Conservation (phyloP, 2,888 invertebrate species). For the Automeris io region DNA sequence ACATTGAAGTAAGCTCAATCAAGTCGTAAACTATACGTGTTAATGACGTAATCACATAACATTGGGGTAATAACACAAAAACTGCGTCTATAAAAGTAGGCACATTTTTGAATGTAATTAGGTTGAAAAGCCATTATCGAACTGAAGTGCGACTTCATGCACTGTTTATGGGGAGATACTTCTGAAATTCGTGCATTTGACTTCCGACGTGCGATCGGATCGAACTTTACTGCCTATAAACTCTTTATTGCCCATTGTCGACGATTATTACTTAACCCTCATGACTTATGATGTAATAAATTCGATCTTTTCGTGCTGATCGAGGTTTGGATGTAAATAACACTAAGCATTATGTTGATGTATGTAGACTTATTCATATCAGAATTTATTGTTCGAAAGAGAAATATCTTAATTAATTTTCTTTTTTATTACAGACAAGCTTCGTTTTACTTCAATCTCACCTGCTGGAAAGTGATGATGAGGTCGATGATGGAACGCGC, state of each 20-base stretch:
- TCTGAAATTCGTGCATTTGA: slow-evolving; percentile 47
- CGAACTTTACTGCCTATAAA: slow-evolving; percentile 75
- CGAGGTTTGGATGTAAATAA: slow-evolving; percentile 40
- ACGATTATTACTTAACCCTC: slow-evolving; percentile 75
- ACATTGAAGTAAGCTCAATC: slow-evolving; percentile 36
- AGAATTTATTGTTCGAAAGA: too few species aligned
- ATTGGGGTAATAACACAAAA: slow-evolving; percentile 25
- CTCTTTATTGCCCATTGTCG: slow-evolving; percentile 74
- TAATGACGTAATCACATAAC: slow-evolving; percentile 33
- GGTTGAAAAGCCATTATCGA: slow-evolving; percentile 31
- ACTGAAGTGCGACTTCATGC: slow-evolving; percentile 29
- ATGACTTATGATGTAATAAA: slow-evolving; percentile 76
- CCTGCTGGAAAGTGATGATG: too few species aligned
- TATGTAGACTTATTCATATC: too few species aligned
- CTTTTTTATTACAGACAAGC: too few species aligned
- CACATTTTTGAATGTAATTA: slow-evolving; percentile 32
- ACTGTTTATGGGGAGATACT: slow-evolving; percentile 22
- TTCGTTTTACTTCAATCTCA: too few species aligned
- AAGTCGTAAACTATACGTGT: slow-evolving; percentile 35
- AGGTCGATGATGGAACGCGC: too few species aligned
- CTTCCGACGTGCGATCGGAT: slow-evolving; percentile 58
- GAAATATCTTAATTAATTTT: too few species aligned
- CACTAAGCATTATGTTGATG: slow-evolving; percentile 26
- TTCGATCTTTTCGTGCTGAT: slow-evolving; percentile 61
- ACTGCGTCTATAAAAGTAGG: slow-evolving; percentile 24